phyloP scores from a whole-genome alignment of 2,797 vertebrate species.

The Neoniphon sammara region DNA sequence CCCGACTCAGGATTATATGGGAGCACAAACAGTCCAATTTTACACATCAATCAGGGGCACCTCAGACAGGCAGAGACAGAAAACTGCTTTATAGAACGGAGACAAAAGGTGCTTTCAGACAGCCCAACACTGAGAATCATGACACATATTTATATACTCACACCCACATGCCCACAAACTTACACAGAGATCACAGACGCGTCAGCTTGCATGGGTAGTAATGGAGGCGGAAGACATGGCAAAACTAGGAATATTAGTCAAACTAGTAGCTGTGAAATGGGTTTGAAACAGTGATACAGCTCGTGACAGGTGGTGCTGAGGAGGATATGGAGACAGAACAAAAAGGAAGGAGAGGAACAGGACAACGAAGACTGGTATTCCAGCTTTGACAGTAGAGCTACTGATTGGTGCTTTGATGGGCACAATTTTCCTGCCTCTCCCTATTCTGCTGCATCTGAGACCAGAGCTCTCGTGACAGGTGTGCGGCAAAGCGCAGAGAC shows the following conservation, averaged over 20 bases:
- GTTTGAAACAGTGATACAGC: conserved; percentile 67
- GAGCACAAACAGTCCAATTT: conserved; percentile 76
- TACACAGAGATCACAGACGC: conserved; percentile 61
- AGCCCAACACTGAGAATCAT: conserved; percentile 59
- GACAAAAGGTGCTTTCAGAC: conserved; percentile 62
- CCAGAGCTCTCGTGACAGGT: conserved; percentile 58
- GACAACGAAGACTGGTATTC: conserved; percentile 61
- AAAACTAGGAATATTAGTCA: conserved; percentile 67
- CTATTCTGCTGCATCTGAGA: conserved; percentile 55
- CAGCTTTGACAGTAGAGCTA: conserved; percentile 70
- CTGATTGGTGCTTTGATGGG: conserved; percentile 79
- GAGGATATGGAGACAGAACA: conserved; percentile 60
- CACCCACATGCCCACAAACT: conserved; percentile 61
- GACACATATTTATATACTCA: conserved; percentile 69
- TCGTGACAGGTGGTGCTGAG: conserved; percentile 51
- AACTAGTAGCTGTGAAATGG: conserved; percentile 75
- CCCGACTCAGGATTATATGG: conserved; percentile 68
- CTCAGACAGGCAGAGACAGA: conserved; percentile 59
- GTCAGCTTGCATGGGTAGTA: conserved; percentile 57
- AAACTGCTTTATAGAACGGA: conserved; percentile 66
- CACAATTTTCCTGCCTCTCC: conserved; percentile 62
- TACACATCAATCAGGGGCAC: conserved; percentile 70
- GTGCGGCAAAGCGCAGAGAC: conserved; percentile 47
- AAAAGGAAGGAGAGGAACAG: conserved; percentile 52
- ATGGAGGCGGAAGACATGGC: conserved; percentile 60